Evolutionary conservation across 2,888 invertebrate species (phyloP), one percentile per base, ranked within the genome.

Genomic region (Cyclophora albipunctata): DNA sequence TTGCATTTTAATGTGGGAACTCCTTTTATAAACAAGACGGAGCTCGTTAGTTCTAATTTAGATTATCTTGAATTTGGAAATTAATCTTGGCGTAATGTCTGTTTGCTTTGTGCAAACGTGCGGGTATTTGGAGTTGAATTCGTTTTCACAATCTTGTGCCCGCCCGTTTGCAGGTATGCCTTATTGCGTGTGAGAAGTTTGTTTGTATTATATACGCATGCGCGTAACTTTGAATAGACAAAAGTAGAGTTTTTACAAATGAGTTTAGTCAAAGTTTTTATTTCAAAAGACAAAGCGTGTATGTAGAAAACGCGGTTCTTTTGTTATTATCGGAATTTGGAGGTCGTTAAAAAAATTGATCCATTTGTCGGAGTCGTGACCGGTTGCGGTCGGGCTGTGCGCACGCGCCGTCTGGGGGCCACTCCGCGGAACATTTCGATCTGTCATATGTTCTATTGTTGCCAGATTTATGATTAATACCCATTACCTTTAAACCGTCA

Each of bases 401-500:
- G 84, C 86, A 85, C 84, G 83, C 84, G 87, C 78, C 74, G 73
- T 57, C 67, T 75, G 73, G 75, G 74, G 81, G 78, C 72, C 75
- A 60, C 69, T 61, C 68, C 67, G 75, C 69, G 69, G 78, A 78
- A 75, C 80, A 78, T 80, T 76, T 78, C 64, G 69, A 70, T 73
- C 75, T 78, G 80, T 79, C 83, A 78, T 81, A 66, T 76, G 69
- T 62, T 63, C 74, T 64, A 83, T 85, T 87, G 84, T 86, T 79
- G 65, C 70, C 68, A 59, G 71, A 66, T 71, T 75, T 74, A 75
- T 85, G 83, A 86, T 85, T 84, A 78, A 85, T 83, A 73, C 66
- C 58, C 62, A 66, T 64, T 71, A 69, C 62, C 72, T 69, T 72
- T 66, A 71, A 71, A 60, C 63, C 37, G 4, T 69, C 84, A 87